phyloP scores from a whole-genome alignment of 1,140 invertebrate genomes.

The Drosophila subobscura region DNA sequence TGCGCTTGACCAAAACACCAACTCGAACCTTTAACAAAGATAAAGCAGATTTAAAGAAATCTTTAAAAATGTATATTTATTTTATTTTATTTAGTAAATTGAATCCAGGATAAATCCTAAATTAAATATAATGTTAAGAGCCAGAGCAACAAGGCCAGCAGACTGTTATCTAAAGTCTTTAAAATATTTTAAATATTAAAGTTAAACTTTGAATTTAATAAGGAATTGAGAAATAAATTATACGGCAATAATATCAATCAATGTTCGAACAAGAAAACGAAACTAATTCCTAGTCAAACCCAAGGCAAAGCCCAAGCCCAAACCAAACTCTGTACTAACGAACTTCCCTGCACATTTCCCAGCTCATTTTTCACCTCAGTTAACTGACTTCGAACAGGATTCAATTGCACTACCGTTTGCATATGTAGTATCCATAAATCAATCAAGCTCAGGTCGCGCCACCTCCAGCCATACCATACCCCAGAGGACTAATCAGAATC shows the following conservation, averaged over 20 bases:
- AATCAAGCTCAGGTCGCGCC: constrained; percentile 39
- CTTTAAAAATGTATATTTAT: too few species aligned
- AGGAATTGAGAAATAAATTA: neutral
- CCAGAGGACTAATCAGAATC: constrained; percentile 38
- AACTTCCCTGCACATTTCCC: constrained; percentile 45
- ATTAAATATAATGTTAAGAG: too few species aligned
- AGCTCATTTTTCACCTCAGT: constrained; percentile 61
- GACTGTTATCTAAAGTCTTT: too few species aligned
- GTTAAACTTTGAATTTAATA: neutral
- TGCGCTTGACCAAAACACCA: too few species aligned
- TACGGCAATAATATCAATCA: neutral
- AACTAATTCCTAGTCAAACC: neutral
- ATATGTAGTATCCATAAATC: constrained; percentile 51
- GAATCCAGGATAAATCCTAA: too few species aligned
- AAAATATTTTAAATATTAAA: too few species aligned
- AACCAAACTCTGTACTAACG: constrained; percentile 1
- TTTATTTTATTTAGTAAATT: too few species aligned
- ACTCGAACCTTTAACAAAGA: too few species aligned
- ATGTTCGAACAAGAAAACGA: neutral
- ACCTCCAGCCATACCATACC: neutral
- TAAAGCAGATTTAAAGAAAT: too few species aligned
- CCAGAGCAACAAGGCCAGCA: too few species aligned
- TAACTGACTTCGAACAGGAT: constrained; percentile 48
- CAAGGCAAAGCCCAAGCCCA: neutral
- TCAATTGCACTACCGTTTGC: constrained; percentile 26